Evolutionary conservation across 2,797 vertebrate species (phyloP), one percentile per base, ranked within the genome.

Genomic region (Halcyon chelicuti): DNA sequence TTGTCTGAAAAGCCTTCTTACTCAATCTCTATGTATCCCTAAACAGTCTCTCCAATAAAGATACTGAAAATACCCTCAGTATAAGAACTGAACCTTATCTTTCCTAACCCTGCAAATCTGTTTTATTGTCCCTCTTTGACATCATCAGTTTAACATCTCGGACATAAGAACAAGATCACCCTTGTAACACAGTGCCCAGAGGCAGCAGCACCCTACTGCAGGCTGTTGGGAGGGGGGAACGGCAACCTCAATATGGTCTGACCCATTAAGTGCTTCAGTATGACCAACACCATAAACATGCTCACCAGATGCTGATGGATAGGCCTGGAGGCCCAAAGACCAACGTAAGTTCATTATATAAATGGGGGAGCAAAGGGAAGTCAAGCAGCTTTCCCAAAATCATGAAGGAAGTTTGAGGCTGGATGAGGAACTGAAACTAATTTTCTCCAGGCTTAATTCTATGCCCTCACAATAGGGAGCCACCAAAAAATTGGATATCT

Each of bases 291-390:
- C 92, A 92, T 96, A 96, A 96, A 96, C 76, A 42, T 93, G 94
- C 73, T 95, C 88, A 86, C 93, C 95, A 94, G 94, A 95, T 97
- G 95, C 82, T 97, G 93, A 92, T 78, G 63, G 83, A 96, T 88
- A 88, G 88, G 79, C 95, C 96, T 93, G 28, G 58, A 96, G 95
- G 93, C 93, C 88, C 93, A 89, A 70, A 90, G 92, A 94, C 93
- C 44, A 70, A 76, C 15, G 3, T 0, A 11, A 82, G 84, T 87
- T 95, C 91, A 96, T 95, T 96, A 96, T 76, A 94, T 60, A 95
- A 94, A 95, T 1, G 9, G 57, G 37, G 29, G n/a, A 88, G 47
- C 0, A 0, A 90, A 93, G 87, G 87, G 94, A 96, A 96, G 90
- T 94, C 85, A 94, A 95, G 54, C 95, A 93, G 90, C 91, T 91